Base-by-base conservation (phyloP, 2,888 invertebrate genomes). In the Lamproptera curius region DNA sequence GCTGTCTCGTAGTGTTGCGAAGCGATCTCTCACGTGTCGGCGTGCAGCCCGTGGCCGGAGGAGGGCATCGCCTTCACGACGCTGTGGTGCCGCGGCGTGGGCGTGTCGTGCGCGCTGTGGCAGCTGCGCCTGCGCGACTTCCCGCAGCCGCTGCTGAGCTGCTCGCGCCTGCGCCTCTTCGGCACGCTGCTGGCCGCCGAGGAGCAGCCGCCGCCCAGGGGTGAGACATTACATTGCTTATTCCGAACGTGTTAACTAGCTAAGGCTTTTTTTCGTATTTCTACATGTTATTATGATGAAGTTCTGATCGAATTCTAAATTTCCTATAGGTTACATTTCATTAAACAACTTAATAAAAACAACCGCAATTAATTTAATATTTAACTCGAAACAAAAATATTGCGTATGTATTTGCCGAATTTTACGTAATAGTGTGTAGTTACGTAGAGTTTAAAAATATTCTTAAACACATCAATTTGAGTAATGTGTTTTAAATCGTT, bases 171-270 rank as follows among this genome's bases (percentile, higher is more conserved):
- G 73, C 92, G 93, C 55, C 89, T 98, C 48, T 97, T 96, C 92
- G 99, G 99, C 1, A 91, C 93, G 57, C 80, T 99, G 13, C 92
- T 95, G 45, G 98, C 96, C 0, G 98, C 97, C 0, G 98, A 99
- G 75, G 95, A 95, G 63, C 81, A 90, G 43, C 93, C 96, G 0
- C 94, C 93, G 0, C 87, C 91, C 35, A 79, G 94, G 77, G 89
- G 89, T 89, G 3, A 59, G 49, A 28, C 14, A 11, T 14, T n/a
- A n/a, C n/a, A n/a, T n/a, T n/a, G n/a, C n/a, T n/a, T n/a, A n/a
- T n/a, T n/a, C n/a, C n/a, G n/a, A n/a, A n/a, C n/a, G n/a, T n/a
- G n/a, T n/a, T 28, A 20, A 23, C 23, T 6, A 23, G 8, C 23
- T 23, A 23, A 23, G 23, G 23, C 5, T 6, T 23, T n/a, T n/a